Percentiles rank a stretch among this genome's conserved stretches.
These are phyloP conservation scores for Adelphocoris suturalis DNA, from an alignment of 2,888 invertebrate genomes.

Conservation along the genomic window DNA sequence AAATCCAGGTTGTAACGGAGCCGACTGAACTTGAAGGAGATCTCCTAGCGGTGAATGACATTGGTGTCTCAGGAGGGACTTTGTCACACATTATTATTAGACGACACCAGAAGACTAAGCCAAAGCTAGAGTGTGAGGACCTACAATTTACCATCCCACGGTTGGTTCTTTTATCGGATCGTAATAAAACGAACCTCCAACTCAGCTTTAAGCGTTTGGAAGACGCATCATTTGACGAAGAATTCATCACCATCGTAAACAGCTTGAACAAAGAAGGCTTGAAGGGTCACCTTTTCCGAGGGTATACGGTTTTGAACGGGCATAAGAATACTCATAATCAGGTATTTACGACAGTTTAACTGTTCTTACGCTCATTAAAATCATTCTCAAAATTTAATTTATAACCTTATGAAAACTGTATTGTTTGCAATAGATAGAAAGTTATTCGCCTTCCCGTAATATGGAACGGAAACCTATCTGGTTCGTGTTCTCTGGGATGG, in stretches of 20 bases:
- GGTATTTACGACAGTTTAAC: neutral
- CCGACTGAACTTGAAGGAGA: conserved; percentile 79
- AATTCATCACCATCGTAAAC: conserved; percentile 76
- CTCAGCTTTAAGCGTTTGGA: conserved; percentile 46
- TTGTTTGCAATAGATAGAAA: neutral
- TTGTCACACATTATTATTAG: conserved; percentile 78
- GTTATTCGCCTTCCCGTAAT: neutral
- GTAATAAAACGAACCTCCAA: conserved; percentile 71
- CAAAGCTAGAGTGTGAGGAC: conserved; percentile 57
- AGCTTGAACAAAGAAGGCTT: conserved; percentile 77
- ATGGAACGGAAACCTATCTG: conserved; percentile 80
- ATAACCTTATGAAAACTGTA: too few relatives aligned
- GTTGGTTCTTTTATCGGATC: conserved; percentile 73
- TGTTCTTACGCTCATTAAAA: too few relatives aligned
- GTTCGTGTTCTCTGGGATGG: conserved; percentile 89
- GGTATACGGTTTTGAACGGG: conserved; percentile 78
- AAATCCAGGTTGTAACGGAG: conserved; percentile 76
- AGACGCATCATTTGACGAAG: conserved; percentile 68
- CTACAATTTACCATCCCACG: conserved; percentile 71
- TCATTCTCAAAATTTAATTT: too few relatives aligned
- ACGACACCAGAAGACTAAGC: conserved; percentile 78
- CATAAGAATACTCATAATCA: conserved; percentile 20
- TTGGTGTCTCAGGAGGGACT: conserved; percentile 61
- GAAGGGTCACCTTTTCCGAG: conserved; percentile 80
- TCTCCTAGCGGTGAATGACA: conserved; percentile 79